Evolutionary conservation across 2,797 vertebrate species (phyloP), one percentile per base, ranked within the genome.

Genomic region (Catostomus latipinnis): DNA sequence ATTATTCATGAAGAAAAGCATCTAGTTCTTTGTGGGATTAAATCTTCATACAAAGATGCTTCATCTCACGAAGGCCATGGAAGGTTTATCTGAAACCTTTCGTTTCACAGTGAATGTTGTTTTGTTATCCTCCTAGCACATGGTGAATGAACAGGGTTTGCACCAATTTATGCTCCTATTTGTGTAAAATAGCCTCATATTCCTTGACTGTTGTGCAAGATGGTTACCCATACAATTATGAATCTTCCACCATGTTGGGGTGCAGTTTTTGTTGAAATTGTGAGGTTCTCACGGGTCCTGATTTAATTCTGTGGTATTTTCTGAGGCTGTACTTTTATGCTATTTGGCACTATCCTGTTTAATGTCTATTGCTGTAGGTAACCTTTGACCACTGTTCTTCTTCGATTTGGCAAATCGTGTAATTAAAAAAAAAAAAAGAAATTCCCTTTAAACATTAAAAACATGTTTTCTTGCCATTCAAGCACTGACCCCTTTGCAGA

Each of bases 341-440:
- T 34, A 34, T 34, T 34, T 71, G 13, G 53, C 61, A 43, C 60
- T 62, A 43, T 13, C 22, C 43, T 13, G 5, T 62, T 43, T 43
- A 43, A 34, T 62, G 6, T 63, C 61, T 63, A 11, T 63, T 45
- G 10, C 16, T 5, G 16, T 34, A 63, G 72, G 52, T 49, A 16
- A 67, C 8, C 53, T 66, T 48, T 76, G 52, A 57, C 43, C 74
- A n/a, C 34, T 45, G 9, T 66, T 66, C 4, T 11, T 61, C 13
- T 66, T 16, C 4, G 13, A 52, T 57, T 67, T 57, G 14, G 43
- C 61, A 66, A 45, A 66, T 18, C 2, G 14, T 22, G 74, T 16
- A 13, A 12, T 48, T 43, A 54, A 65, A 14, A 54, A 43, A 16
- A 16, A 18, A 18, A 18, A 18, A 16, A 8, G 5, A 11, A 16